Evolutionary conservation across 2,888 invertebrate genomes (phyloP).

Genomic region (Standfussiana lucernea): DNA sequence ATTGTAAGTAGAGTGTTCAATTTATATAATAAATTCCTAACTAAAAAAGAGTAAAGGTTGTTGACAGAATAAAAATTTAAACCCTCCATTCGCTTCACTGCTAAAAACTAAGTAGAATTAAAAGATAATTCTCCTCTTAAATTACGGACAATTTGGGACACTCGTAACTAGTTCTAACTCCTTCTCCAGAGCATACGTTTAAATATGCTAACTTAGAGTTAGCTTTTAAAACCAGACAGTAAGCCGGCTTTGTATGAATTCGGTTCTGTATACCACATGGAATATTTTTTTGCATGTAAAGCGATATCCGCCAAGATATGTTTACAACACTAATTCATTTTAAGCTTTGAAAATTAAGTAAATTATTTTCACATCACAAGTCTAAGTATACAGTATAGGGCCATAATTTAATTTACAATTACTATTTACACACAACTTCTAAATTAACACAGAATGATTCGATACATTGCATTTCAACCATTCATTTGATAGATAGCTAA

Average conservation of each 20-base stretch:
- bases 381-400: neutral
- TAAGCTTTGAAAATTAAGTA: neutral
- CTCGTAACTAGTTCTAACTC: constrained; percentile 31
- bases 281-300: neutral
- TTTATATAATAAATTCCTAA: too few species aligned
- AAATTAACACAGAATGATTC: neutral
- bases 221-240: constrained; percentile 18
- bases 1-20: too few species aligned
- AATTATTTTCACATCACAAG: neutral
- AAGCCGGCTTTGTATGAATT: neutral
- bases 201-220: constrained; percentile 29
- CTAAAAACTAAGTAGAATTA: constrained; percentile 10
- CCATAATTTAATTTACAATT: neutral
- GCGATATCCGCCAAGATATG: too few species aligned
- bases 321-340: neutral
- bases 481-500: neutral
- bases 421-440: neutral
- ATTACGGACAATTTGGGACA: constrained; percentile 26
- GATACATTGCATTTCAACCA: neutral
- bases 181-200: constrained; percentile 34
- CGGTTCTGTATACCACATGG: constrained; percentile 5
- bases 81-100: neutral
- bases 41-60: too few species aligned
- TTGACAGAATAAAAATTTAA: too few species aligned
- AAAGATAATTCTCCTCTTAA: constrained; percentile 34